Conservation (phyloP, 2,888 invertebrate species). For the Ceramica pisi region DNA sequence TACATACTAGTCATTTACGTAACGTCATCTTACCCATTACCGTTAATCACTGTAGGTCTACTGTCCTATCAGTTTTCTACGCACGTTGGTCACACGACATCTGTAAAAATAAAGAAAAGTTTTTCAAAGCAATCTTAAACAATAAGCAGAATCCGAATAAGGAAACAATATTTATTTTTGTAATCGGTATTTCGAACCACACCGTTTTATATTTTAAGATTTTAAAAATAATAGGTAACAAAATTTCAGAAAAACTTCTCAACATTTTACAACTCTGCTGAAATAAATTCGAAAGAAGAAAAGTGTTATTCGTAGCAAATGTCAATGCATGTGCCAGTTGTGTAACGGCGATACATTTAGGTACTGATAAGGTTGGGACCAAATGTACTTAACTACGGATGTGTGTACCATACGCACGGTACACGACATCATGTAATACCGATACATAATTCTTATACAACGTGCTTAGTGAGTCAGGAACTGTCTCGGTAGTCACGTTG, state of each 20-base stretch:
- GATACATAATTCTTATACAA: slow-evolving; percentile 33
- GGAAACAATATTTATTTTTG: not conserved
- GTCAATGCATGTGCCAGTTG: slow-evolving; percentile 18
- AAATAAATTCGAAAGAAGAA: slow-evolving; percentile 5
- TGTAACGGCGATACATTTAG: slow-evolving; percentile 26
- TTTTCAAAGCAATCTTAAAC: not conserved
- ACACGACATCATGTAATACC: slow-evolving; percentile 25
- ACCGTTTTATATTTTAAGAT: not conserved
- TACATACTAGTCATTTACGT: not conserved
- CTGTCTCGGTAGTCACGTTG: slow-evolving; percentile 49
- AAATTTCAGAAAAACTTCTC: slow-evolving; percentile 2
- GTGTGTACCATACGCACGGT: not conserved
- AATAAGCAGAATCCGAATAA: not conserved
- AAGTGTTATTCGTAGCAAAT: slow-evolving; percentile 21
- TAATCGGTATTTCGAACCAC: not conserved
- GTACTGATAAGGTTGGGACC: slow-evolving; percentile 23
- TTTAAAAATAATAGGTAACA: slow-evolving; percentile 8
- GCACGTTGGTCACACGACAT: no score
- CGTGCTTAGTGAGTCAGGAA: slow-evolving; percentile 40
- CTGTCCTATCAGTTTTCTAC: no score
- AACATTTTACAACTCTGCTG: not conserved
- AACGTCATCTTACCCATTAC: not conserved
- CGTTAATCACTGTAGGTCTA: not conserved
- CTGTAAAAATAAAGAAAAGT: no score
- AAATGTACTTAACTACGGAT: slow-evolving; percentile 7